A percentile compares a stretch with the other conserved stretches of the same genome.
Evolutionary conservation across 2,797 vertebrate species (phyloP).

Genomic region (Ctenosaura bakeri): DNA sequence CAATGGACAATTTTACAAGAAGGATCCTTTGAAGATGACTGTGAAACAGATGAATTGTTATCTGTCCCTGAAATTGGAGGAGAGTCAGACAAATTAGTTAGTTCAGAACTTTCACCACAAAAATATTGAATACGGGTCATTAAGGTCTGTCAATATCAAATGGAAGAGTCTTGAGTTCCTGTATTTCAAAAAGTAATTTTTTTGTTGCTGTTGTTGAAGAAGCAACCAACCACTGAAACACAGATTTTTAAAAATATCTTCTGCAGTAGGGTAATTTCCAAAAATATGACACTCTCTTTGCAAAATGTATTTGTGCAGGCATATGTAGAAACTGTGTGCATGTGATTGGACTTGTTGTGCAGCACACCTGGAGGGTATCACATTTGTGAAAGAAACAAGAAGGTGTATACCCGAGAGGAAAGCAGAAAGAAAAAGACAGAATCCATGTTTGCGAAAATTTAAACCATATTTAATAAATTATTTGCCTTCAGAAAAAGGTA

Average conservation of each 20-base stretch:
- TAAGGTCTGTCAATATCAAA: slow-evolving; percentile 65
- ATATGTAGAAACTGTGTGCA: neutral
- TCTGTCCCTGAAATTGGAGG: slow-evolving; percentile 89
- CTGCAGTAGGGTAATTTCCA: slow-evolving; percentile 79
- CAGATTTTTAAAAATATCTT: slow-evolving; percentile 72
- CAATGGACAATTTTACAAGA: slow-evolving; percentile 92
- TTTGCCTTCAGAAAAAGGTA: neutral
- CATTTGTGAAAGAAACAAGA: neutral
- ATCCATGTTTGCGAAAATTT: neutral
- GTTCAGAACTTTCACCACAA: slow-evolving; percentile 90
- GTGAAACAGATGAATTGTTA: slow-evolving; percentile 92
- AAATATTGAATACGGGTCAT: slow-evolving; percentile 70
- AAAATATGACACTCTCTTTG: neutral
- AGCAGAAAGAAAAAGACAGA: neutral
- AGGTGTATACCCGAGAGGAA: neutral
- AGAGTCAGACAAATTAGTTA: slow-evolving; percentile 93
- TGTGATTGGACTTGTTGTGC: too few species aligned
- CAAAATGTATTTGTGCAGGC: neutral
- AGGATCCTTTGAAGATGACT: slow-evolving; percentile 96
- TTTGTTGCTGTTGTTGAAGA: slow-evolving; percentile 63
- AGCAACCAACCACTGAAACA: slow-evolving; percentile 80
- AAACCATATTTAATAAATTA: neutral
- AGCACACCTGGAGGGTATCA: neutral
- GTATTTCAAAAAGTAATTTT: slow-evolving; percentile 42
- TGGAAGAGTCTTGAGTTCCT: slow-evolving; percentile 33